Conservation (phyloP, 2,797 vertebrate genomes). For the Todus mexicanus region DNA sequence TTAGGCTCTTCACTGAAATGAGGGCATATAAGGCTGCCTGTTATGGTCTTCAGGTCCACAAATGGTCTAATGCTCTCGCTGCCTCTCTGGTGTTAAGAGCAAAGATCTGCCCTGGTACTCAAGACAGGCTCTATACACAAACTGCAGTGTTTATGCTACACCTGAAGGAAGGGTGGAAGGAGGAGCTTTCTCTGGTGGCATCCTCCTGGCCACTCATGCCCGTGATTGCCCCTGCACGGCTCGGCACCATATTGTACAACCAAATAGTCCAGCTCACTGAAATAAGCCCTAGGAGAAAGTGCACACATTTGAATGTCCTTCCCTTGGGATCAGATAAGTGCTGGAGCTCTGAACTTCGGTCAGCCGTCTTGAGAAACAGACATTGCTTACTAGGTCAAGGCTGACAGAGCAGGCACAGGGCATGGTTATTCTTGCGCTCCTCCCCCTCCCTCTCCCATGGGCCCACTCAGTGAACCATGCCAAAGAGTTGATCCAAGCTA, state of each 20-base stretch:
- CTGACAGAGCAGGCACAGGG: neutral
- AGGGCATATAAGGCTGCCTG: neutral
- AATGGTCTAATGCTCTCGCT: neutral
- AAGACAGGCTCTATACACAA: neutral
- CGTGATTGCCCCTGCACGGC: accelerated
- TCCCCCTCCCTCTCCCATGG: neutral
- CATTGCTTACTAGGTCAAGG: neutral
- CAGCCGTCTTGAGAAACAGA: neutral
- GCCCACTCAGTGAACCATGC: neutral
- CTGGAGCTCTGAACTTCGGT: neutral
- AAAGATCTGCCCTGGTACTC: neutral
- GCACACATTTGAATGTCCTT: neutral
- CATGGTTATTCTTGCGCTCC: neutral
- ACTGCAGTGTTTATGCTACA: neutral
- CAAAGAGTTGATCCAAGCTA: neutral
- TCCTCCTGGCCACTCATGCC: neutral
- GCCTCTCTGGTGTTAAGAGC: neutral
- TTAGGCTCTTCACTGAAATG: neutral
- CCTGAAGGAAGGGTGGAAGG: neutral
- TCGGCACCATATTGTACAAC: neutral
- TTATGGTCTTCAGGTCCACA: neutral
- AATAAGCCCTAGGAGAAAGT: neutral
- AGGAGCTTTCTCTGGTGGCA: neutral
- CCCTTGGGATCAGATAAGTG: neutral
- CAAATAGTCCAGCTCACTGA: neutral